Percentiles rank a stretch among this genome's conserved stretches.
phyloP scores from a whole-genome alignment of 1,140 invertebrate genomes.

The Drosophila sulfurigaster region DNA sequence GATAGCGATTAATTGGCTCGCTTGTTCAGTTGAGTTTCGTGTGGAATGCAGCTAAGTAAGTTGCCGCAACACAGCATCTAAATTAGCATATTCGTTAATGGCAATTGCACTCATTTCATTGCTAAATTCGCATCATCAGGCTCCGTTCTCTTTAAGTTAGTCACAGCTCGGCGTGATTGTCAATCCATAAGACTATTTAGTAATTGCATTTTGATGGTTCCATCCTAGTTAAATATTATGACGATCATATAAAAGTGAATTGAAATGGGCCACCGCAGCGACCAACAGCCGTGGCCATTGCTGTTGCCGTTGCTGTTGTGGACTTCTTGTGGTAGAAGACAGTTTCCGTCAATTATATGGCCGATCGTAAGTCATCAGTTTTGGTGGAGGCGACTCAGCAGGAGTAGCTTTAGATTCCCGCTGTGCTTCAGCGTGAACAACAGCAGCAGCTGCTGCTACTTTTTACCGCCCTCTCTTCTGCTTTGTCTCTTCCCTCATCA shows the following conservation, averaged over 20 bases:
- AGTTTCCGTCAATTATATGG: slow-evolving; percentile 74
- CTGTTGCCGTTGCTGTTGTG: neutral
- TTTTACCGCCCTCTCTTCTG: neutral
- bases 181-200: slow-evolving; percentile 21
- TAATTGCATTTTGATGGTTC: slow-evolving; percentile 60
- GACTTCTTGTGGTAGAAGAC: slow-evolving; percentile 27
- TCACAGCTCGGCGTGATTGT: neutral
- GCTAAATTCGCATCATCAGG: slow-evolving; percentile 41
- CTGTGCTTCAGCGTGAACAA: slow-evolving; percentile 21
- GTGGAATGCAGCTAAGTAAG: slow-evolving; percentile 44
- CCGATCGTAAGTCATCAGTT: slow-evolving; percentile 37
- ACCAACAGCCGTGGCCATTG: neutral
- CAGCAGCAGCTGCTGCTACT: slow-evolving; percentile 4
- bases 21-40: slow-evolving; percentile 19
- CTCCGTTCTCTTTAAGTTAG: neutral
- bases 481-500: neutral
- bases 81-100: slow-evolving; percentile 81
- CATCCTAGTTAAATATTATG: slow-evolving; percentile 70
- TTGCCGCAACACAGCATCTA: slow-evolving; percentile 15
- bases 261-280: slow-evolving; percentile 58
- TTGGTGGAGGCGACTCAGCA: slow-evolving; percentile 46
- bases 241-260: slow-evolving; percentile 68
- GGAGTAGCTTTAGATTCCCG: slow-evolving; percentile 49
- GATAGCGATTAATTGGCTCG: slow-evolving; percentile 75
- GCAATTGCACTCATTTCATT: slow-evolving; percentile 60